phyloP scores from a whole-genome alignment of 2,797 vertebrate genomes.

The Poecilia wingei region DNA sequence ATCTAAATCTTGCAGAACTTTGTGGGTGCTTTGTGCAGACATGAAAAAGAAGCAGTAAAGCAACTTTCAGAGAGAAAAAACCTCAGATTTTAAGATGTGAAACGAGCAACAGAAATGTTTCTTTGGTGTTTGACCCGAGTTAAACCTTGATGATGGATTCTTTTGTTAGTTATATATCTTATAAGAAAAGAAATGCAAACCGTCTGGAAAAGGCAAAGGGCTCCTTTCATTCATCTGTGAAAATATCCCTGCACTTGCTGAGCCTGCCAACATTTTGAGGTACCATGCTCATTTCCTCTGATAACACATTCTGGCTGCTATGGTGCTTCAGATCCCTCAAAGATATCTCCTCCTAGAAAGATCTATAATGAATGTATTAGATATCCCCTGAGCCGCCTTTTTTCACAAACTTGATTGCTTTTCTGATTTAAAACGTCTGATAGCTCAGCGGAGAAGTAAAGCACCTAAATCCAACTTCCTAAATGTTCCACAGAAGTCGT shows the following conservation, averaged over 20 bases:
- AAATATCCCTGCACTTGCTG: background rate
- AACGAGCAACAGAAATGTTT: slow-evolving; percentile 18
- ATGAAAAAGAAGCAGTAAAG: background rate
- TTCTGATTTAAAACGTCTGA: slow-evolving; percentile 33
- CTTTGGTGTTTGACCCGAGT: slow-evolving; percentile 23
- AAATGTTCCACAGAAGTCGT: slow-evolving; percentile 13
- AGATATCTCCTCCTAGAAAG: slow-evolving; percentile 22
- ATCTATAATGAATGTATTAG: slow-evolving; percentile 24
- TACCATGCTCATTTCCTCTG: slow-evolving; percentile 3
- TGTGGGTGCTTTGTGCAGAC: background rate
- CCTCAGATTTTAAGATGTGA: background rate
- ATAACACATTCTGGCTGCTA: slow-evolving; percentile 15
- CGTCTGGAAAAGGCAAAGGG: background rate
- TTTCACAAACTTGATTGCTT: slow-evolving; percentile 40
- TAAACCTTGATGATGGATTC: slow-evolving; percentile 25
- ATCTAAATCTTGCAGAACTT: slow-evolving; percentile 3
- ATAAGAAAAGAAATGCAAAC: background rate
- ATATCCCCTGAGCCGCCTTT: slow-evolving; percentile 19
- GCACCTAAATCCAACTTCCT: slow-evolving; percentile 20
- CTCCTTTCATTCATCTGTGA: slow-evolving; percentile 9
- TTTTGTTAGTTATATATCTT: slow-evolving; percentile 20
- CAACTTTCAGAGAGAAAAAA: slow-evolving; percentile 5
- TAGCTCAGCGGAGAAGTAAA: slow-evolving; percentile 31
- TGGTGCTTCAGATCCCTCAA: slow-evolving; percentile 18
- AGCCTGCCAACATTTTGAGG: slow-evolving; percentile 11